Conservation (phyloP, 2,797 vertebrate genomes). For the Enteromius anoplus region DNA sequence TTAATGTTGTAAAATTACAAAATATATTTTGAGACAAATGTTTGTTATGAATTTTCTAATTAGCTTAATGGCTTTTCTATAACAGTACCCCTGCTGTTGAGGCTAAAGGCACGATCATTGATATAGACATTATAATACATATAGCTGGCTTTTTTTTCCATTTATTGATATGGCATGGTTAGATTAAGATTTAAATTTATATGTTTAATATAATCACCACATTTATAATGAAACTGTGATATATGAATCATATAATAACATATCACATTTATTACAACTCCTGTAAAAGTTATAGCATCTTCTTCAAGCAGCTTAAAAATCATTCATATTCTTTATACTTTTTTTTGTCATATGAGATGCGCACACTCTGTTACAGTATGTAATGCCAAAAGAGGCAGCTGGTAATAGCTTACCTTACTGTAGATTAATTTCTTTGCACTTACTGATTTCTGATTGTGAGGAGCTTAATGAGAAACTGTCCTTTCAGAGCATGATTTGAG, state of each 20-base stretch:
- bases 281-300: background rate
- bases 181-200: background rate
- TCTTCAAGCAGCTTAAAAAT: too few relatives aligned
- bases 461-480: constrained; percentile 4
- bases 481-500: constrained; percentile 7
- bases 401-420: background rate
- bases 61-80: background rate
- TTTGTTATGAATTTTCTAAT: background rate
- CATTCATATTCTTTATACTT: background rate
- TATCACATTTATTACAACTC: background rate
- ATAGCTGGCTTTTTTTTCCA: background rate
- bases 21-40: background rate
- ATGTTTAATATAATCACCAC: background rate
- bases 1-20: background rate
- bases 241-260: too few relatives aligned
- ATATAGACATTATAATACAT: background rate
- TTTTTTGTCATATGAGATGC: background rate
- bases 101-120: background rate
- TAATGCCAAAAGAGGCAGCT: constrained; percentile 6
- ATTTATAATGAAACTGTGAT: background rate
- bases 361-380: background rate
- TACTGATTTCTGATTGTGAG: background rate
- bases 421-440: background rate
- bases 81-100: background rate
- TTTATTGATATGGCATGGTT: background rate